These are phyloP conservation scores for Meda fulgida DNA, from an alignment of 2,797 vertebrate species.

Conservation along the genomic window DNA sequence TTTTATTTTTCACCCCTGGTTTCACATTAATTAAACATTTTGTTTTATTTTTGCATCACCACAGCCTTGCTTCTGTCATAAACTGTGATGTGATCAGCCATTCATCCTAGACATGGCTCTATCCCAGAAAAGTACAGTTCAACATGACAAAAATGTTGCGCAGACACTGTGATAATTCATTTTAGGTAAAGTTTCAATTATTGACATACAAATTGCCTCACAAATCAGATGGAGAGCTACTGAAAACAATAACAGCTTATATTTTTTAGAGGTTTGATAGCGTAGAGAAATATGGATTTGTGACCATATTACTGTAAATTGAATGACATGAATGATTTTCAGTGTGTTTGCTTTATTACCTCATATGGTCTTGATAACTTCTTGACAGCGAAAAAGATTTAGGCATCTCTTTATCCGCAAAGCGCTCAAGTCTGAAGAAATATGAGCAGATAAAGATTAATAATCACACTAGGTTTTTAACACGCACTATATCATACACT, in stretches of 20 bases:
- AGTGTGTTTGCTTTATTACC: background rate
- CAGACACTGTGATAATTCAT: background rate
- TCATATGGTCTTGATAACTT: conserved; percentile 41
- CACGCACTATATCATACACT: conserved; percentile 7
- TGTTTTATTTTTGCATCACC: conserved; percentile 27
- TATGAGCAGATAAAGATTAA: conserved; percentile 26
- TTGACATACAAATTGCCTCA: background rate
- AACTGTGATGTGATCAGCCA: background rate
- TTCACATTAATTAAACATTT: conserved; percentile 51
- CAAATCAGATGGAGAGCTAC: background rate
- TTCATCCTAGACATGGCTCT: background rate
- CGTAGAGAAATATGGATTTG: background rate
- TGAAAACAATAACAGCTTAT: background rate
- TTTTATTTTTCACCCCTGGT: conserved; percentile 41
- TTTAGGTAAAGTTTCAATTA: background rate
- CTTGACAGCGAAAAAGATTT: conserved; percentile 24
- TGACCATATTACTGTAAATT: background rate
- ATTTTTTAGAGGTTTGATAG: background rate
- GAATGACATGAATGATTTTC: conserved; percentile 8
- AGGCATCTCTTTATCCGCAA: background rate
- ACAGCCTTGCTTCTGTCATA: conserved; percentile 31
- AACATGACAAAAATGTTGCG: background rate
- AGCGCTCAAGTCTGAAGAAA: conserved; percentile 17
- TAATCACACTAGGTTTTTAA: conserved; percentile 15
- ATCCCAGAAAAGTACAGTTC: background rate